A percentile compares a stretch with the other conserved stretches of the same genome.
phyloP scores from a whole-genome alignment of 64 coral and sea anemone genomes.

The Montipora cactus region DNA sequence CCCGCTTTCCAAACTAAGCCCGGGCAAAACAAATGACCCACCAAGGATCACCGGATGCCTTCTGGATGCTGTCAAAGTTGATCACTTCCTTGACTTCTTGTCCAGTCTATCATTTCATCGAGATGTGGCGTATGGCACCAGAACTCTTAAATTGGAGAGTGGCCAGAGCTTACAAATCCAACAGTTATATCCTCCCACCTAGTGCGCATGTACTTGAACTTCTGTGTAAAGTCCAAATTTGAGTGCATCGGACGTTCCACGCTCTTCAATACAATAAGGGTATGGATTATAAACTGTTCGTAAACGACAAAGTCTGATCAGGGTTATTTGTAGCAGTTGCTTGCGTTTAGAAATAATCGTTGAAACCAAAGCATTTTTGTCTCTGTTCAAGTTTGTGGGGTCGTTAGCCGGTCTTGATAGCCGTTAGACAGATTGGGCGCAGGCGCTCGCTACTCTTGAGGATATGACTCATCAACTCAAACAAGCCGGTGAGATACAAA shows the following conservation, averaged over 20 bases:
- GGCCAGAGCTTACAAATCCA: slow-evolving; percentile 75
- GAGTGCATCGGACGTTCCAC: slow-evolving; percentile 61
- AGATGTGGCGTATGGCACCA: slow-evolving; percentile 83
- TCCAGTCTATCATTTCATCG: slow-evolving; percentile 49
- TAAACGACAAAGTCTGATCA: not conserved
- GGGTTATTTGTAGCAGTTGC: not conserved
- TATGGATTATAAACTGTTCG: slow-evolving; percentile 1
- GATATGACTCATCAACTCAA: too few relatives aligned
- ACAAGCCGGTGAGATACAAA: not conserved
- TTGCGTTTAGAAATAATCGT: not conserved
- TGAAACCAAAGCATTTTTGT: slow-evolving; percentile 17
- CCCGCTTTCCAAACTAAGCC: not conserved
- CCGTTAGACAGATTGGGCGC: slow-evolving; percentile 49
- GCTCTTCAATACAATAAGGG: slow-evolving; percentile 75
- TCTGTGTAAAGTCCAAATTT: slow-evolving; percentile 61
- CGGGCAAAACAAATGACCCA: not conserved
- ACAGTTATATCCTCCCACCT: slow-evolving; percentile 45
- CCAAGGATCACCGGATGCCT: not conserved
- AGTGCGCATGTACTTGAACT: slow-evolving; percentile 53
- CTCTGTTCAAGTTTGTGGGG: slow-evolving; percentile 52
- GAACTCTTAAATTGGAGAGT: slow-evolving; percentile 50
- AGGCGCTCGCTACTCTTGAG: slow-evolving; percentile 50
- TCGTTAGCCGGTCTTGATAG: slow-evolving; percentile 59
- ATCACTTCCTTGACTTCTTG: slow-evolving; percentile 86
- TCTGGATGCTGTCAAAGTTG: slow-evolving; percentile 36